phyloP scores from a whole-genome alignment of 2,113 vertebrate species.

The Orthonyx spaldingii region DNA sequence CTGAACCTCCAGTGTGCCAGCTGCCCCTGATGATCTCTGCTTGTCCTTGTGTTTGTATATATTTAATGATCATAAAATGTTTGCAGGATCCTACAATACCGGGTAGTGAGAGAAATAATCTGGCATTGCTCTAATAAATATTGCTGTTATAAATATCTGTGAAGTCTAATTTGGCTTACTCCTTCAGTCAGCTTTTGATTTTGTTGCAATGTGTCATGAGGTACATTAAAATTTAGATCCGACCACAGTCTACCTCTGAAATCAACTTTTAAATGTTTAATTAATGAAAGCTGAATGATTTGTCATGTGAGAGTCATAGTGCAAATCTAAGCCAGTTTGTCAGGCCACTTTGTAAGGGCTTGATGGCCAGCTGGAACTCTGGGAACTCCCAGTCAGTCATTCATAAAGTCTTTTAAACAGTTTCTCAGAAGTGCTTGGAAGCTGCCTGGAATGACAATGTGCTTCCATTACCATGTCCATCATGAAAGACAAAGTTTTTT shows the following conservation, averaged over 20 bases:
- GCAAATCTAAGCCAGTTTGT: background rate
- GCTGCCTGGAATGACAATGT: background rate
- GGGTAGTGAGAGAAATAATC: background rate
- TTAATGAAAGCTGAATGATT: background rate
- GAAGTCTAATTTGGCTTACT: background rate
- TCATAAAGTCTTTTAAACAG: background rate
- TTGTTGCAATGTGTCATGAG: background rate
- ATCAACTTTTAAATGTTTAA: background rate
- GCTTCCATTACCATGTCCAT: background rate
- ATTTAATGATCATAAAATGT: background rate
- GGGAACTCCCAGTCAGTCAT: background rate
- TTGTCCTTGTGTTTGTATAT: background rate
- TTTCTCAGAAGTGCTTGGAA: background rate
- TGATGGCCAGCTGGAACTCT: background rate
- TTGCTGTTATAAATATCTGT: background rate
- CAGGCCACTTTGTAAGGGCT: background rate
- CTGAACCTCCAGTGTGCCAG: background rate
- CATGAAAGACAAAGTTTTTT: background rate
- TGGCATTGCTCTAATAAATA: background rate
- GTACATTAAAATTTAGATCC: background rate
- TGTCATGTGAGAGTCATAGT: background rate
- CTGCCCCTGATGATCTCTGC: background rate
- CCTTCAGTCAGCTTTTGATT: background rate
- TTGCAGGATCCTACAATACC: background rate
- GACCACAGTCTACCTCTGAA: background rate